Evolutionary conservation across 2,797 vertebrate genomes (phyloP).

Genomic region (Tauraco hartlaubi): DNA sequence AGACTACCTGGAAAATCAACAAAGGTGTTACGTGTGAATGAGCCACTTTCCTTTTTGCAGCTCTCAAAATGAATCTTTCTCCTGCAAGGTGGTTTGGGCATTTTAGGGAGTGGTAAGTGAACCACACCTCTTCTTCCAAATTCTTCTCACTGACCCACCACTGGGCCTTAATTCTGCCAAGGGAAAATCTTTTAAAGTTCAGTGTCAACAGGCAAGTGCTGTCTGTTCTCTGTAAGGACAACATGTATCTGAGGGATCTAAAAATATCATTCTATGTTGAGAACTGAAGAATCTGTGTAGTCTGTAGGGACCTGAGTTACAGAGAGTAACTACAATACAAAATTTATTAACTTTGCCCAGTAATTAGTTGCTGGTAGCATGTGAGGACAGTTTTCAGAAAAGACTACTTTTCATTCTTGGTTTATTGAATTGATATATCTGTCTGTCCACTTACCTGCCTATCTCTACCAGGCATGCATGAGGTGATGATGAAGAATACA

Average conservation of each 20-base stretch:
- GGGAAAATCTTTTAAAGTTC: constrained; percentile 21
- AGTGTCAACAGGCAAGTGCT: constrained; percentile 24
- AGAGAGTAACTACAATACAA: background rate
- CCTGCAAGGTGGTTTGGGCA: background rate
- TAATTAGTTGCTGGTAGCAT: background rate
- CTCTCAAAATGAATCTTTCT: background rate
- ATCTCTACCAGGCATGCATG: background rate
- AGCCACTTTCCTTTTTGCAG: background rate
- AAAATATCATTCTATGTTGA: constrained; percentile 16
- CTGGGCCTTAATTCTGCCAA: constrained; percentile 8
- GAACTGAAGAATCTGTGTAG: background rate
- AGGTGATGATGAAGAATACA: background rate
- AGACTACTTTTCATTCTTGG: background rate
- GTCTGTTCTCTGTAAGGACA: constrained; percentile 38
- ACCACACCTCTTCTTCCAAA: constrained; percentile 4
- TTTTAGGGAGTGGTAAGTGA: constrained; percentile 12
- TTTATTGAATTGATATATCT: background rate
- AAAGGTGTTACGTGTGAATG: background rate
- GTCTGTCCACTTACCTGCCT: background rate
- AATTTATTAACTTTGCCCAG: background rate
- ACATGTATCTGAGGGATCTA: constrained; percentile 15
- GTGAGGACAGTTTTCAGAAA: background rate
- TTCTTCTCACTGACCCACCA: constrained; percentile 1
- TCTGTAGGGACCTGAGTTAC: background rate
- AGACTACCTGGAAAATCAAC: constrained; percentile 19